phyloP scores from a whole-genome alignment of 1,140 invertebrate genomes.

The Drosophila grimshawi region DNA sequence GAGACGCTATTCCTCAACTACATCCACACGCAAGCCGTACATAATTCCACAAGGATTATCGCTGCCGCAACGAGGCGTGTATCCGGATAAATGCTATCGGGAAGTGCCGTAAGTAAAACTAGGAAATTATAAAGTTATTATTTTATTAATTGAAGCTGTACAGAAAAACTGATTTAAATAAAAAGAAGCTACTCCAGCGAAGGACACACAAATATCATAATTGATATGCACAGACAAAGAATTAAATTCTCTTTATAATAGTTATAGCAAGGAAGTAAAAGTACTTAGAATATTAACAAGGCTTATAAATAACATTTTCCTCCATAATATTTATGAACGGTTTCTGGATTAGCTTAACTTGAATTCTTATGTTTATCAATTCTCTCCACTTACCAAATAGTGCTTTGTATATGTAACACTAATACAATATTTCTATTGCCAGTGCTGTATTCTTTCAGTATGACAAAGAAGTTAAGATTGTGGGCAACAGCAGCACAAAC shows the following conservation, averaged over 20 bases:
- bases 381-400: background rate
- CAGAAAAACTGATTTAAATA: no score
- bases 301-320: no score
- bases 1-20: constrained; percentile 62
- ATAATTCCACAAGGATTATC: constrained; percentile 70
- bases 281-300: no score
- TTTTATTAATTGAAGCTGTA: no score
- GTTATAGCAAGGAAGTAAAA: no score
- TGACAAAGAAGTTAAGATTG: constrained; percentile 73
- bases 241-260: no score
- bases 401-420: background rate
- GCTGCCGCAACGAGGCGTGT: constrained; percentile 60
- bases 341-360: background rate
- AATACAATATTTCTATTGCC: background rate
- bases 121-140: background rate
- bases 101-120: constrained; percentile 80
- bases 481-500: constrained; percentile 67
- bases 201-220: no score
- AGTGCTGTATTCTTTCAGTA: constrained; percentile 78
- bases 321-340: no score
- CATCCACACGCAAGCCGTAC: constrained; percentile 66
- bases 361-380: background rate
- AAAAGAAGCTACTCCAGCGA: no score
- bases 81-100: constrained; percentile 71
- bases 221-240: no score